Evolutionary conservation across 1,140 invertebrate species (phyloP), one percentile per base, ranked within the genome.

Genomic region (Intoshia linei): DNA sequence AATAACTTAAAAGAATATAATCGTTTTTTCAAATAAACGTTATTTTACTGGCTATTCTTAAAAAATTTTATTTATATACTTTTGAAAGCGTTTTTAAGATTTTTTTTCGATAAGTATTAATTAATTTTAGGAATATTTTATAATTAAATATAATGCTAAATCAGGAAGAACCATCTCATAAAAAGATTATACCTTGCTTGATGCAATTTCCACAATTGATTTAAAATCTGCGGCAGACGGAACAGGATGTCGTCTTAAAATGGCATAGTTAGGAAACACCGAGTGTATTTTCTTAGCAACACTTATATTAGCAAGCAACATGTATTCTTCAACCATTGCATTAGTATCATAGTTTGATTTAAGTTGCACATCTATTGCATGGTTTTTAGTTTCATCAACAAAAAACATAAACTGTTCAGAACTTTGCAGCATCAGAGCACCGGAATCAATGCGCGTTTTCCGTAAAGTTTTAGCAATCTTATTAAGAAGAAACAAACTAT

Each of bases 401-500:
- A n/a, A 10, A 27, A 7, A 27, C 24, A 10, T 10, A 27, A 27
- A 10, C 24, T 10, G 24, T 27, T n/a, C 7, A 27, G n/a, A 27
- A 27, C 24, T 7, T 27, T 42, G 32, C 5, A 42, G 30, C 30
- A 37, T 17, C 33, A 42, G 31, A 19, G 41, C 36, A 1, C 41
- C 41, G 7, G 18, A 29, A 18, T 39, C 33, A 23, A 35, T 22
- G 13, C 41, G n/a, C 25, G 21, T 34, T 33, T 40, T 39, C 19
- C 31, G 29, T 21, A 42, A 23, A 45, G 75, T 75, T 57, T 90
- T 90, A 0, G 83, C 78, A 25, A 92, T 60, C 15, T 50, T 59
- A 58, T 87, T 87, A 1, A 93, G 62, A 27, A 65, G 55, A 40
- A 81, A 61, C 14, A 93, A 56, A 4, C 75, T 75, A 22, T 62